These are phyloP conservation scores for Rhinophrynus dorsalis DNA, from an alignment of 2,797 vertebrate species.

Conservation along the genomic window DNA sequence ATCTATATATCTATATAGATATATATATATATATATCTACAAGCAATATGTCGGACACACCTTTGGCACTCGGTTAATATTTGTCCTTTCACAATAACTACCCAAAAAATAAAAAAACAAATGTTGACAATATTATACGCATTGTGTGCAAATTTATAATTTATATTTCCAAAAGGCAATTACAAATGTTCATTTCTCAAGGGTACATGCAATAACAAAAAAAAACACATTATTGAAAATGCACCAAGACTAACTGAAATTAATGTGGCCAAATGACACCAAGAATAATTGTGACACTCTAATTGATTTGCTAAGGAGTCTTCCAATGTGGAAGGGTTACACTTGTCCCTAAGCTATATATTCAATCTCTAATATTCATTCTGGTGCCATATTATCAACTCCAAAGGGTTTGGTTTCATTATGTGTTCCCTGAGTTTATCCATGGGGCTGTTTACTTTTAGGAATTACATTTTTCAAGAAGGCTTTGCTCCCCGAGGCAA, in stretches of 20 bases:
- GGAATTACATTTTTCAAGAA: conserved; percentile 78
- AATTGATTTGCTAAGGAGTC: conserved; percentile 60
- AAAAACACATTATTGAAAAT: conserved; percentile 50
- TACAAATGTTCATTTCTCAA: conserved; percentile 52
- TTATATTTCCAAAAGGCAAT: conserved; percentile 34
- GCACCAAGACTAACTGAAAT: conserved; percentile 67
- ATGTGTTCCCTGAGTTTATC: conserved; percentile 65
- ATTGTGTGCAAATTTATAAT: neutral
- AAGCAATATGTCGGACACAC: too few species aligned
- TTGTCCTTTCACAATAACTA: too few species aligned
- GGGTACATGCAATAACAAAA: conserved; percentile 55
- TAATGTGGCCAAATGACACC: conserved; percentile 61
- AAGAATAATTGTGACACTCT: conserved; percentile 68
- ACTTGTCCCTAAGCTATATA: conserved; percentile 6
- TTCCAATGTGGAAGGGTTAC: conserved; percentile 48
- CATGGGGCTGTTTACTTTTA: conserved; percentile 79
- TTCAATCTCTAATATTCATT: conserved; percentile 53
- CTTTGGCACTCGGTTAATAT: too few species aligned
- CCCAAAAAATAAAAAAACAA: neutral
- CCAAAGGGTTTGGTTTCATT: conserved; percentile 61
- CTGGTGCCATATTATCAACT: conserved; percentile 65
- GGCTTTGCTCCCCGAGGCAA: conserved; percentile 64
- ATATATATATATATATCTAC: too few species aligned
- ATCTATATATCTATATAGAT: too few species aligned
- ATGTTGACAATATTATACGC: neutral